A percentile compares a stretch with the other conserved stretches of the same genome.
Evolutionary conservation across 92 coral and sea anemone genomes (phyloP).

Genomic region (Bergia puertoricense): DNA sequence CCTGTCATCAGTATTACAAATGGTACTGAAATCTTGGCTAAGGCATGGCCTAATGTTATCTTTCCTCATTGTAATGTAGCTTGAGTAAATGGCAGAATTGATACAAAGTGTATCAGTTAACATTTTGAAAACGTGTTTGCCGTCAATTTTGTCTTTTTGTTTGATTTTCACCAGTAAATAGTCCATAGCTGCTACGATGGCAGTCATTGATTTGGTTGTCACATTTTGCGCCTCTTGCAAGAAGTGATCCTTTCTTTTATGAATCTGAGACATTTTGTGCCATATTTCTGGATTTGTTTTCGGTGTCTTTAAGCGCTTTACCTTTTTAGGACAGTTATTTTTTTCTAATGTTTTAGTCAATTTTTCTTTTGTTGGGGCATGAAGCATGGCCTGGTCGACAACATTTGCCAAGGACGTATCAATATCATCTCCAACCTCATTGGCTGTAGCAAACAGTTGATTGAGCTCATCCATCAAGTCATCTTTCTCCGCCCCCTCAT

Average conservation of each 20-base stretch:
- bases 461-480: background rate
- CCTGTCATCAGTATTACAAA: background rate
- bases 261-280: background rate
- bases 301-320: background rate
- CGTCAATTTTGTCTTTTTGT: background rate
- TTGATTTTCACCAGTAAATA: background rate
- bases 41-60: background rate
- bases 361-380: background rate
- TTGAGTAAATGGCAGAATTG: background rate
- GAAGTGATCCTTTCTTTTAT: background rate
- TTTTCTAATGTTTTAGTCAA: background rate
- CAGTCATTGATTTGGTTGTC: background rate
- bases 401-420: background rate
- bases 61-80: background rate
- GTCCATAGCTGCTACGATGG: background rate
- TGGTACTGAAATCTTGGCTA: background rate
- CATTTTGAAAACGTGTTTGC: background rate
- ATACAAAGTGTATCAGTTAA: background rate
- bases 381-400: background rate
- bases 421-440: background rate
- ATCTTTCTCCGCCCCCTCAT: background rate
- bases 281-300: background rate
- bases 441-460: background rate
- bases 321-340: background rate
- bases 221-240: background rate